Evolutionary conservation across 2,113 vertebrate species (phyloP).

Genomic region (Mesocricetus auratus): DNA sequence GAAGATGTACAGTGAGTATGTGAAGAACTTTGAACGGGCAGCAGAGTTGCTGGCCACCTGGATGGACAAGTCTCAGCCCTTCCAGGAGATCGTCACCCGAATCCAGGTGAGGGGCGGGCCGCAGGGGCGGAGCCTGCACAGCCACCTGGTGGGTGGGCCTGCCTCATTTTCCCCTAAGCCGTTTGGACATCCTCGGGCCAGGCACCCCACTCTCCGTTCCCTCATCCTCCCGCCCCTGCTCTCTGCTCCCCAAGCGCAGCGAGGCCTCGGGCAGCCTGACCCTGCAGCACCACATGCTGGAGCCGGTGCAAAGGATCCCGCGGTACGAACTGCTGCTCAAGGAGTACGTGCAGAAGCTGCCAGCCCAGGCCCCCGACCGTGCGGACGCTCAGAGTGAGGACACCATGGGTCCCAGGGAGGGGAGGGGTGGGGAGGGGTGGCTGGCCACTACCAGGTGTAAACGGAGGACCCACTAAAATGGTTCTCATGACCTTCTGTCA

Average conservation of each 20-base stretch:
- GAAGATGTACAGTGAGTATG: conserved; percentile 93
- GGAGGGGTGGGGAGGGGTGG: not conserved
- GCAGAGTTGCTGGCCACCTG: conserved; percentile 91
- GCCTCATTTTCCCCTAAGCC: not conserved
- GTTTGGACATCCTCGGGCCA: not conserved
- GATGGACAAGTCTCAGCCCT: conserved; percentile 89
- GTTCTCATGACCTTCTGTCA: not conserved
- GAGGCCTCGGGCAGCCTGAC: conserved; percentile 90
- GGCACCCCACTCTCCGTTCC: not conserved
- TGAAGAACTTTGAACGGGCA: conserved; percentile 91
- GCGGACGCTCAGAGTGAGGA: conserved; percentile 89
- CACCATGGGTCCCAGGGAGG: fast-evolving
- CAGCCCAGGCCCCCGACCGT: conserved; percentile 86
- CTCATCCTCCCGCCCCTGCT: not conserved
- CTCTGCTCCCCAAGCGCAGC: conserved; percentile 82
- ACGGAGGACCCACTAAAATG: not conserved
- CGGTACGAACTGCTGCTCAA: conserved; percentile 94
- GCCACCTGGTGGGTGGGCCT: too few relatives aligned
- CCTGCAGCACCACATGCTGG: conserved; percentile 91
- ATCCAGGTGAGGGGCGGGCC: conserved; percentile 87
- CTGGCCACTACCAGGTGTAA: not conserved
- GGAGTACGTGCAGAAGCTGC: conserved; percentile 92
- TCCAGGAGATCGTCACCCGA: conserved; percentile 89
- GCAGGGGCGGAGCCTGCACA: not conserved
- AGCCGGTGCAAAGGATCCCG: conserved; percentile 94